Conservation (phyloP, 1,140 invertebrate species). For the Bombus affinis region DNA sequence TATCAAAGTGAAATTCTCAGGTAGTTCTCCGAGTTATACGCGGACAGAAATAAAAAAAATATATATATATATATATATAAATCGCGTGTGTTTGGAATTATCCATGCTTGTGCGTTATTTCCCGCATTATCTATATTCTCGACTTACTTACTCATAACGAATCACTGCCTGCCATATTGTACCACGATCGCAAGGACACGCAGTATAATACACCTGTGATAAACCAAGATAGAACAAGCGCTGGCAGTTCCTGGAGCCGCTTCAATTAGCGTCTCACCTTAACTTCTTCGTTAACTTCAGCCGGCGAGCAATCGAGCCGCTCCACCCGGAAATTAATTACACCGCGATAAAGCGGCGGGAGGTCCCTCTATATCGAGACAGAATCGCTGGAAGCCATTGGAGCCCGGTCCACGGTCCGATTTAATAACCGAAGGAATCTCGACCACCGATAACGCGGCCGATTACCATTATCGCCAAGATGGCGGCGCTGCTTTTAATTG, state of each 20-base stretch:
- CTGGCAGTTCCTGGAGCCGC: not conserved
- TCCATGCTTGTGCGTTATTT: no score
- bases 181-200: not conserved
- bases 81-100: no score
- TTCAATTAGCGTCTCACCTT: not conserved
- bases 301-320: not conserved
- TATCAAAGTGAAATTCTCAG: no score
- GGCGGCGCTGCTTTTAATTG: constrained; percentile 72
- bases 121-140: no score
- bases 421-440: constrained; percentile 13
- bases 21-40: no score
- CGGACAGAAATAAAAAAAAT: no score
- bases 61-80: no score
- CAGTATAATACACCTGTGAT: not conserved
- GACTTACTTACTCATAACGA: not conserved
- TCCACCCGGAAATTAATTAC: constrained; percentile 14
- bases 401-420: not conserved
- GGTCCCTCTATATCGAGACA: not conserved
- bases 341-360: not conserved
- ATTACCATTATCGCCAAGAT: constrained; percentile 64
- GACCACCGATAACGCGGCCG: constrained; percentile 49
- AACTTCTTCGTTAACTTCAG: not conserved
- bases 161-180: not conserved
- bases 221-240: not conserved
- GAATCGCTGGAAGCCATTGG: not conserved